A percentile compares a stretch with the other conserved stretches of the same genome.
These are phyloP conservation scores for Isotomurus palustris DNA, from an alignment of 2,888 invertebrate species.

Conservation along the genomic window DNA sequence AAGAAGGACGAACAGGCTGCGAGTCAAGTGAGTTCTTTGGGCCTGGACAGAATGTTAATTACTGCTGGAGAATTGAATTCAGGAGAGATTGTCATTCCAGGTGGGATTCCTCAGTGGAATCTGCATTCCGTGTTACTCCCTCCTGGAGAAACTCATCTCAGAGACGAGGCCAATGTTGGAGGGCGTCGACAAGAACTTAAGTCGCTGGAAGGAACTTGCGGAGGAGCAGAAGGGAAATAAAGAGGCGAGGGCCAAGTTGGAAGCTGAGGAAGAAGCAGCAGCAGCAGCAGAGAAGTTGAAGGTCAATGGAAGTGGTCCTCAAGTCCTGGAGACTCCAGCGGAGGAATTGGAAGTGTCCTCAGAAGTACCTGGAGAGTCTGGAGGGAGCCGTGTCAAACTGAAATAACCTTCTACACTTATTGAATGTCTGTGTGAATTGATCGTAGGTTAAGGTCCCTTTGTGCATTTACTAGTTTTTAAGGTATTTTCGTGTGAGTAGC, in stretches of 20 bases:
- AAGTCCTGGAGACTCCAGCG: too few relatives aligned
- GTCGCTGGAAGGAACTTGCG: conserved; percentile 58
- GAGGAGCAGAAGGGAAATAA: conserved; percentile 46
- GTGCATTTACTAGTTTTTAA: too few relatives aligned
- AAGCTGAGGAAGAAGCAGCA: conserved; percentile 5
- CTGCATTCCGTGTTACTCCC: conserved; percentile 72
- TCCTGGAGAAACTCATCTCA: conserved; percentile 65
- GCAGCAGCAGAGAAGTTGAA: too few relatives aligned
- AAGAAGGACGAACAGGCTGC: conserved; percentile 69
- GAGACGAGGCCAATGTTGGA: conserved; percentile 64
- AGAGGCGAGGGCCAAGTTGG: conserved; percentile 11
- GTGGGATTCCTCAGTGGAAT: conserved; percentile 76
- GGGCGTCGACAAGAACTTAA: conserved; percentile 62
- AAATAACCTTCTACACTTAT: too few relatives aligned
- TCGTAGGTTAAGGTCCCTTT: too few relatives aligned
- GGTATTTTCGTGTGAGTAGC: too few relatives aligned
- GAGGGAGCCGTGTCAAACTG: too few relatives aligned
- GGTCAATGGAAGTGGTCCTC: too few relatives aligned
- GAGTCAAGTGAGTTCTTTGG: conserved; percentile 58
- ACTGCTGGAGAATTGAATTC: neutral
- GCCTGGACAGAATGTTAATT: neutral
- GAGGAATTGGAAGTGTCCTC: too few relatives aligned
- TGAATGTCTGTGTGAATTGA: too few relatives aligned
- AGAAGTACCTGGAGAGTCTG: too few relatives aligned
- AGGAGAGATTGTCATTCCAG: conserved; percentile 49